A percentile compares a stretch with the other conserved stretches of the same genome.
These are phyloP conservation scores for Nephrotoma flavescens DNA, from an alignment of 2,888 invertebrate genomes.

Conservation along the genomic window DNA sequence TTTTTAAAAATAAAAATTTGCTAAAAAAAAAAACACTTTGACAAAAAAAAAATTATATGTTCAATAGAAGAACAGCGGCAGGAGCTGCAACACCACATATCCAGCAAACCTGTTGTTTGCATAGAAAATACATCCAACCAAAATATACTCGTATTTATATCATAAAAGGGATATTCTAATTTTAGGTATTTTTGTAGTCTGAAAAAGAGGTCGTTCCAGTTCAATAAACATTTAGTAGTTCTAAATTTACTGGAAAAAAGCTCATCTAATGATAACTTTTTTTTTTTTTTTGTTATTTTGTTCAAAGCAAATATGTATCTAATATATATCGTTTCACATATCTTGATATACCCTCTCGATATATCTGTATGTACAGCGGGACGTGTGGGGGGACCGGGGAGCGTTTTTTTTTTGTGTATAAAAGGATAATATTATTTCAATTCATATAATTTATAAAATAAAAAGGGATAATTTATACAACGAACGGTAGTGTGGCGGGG, in stretches of 20 bases:
- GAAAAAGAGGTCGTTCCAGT: background rate
- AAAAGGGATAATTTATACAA: background rate
- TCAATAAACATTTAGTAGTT: background rate
- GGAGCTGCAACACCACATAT: background rate
- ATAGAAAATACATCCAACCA: background rate
- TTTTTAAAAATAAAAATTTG: background rate
- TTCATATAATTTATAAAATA: background rate
- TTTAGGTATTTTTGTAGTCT: background rate
- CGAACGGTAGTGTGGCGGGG: background rate
- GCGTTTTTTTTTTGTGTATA: background rate
- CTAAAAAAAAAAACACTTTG: background rate
- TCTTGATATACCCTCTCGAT: too few species aligned
- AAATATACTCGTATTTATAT: background rate
- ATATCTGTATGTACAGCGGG: background rate
- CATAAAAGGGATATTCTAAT: background rate
- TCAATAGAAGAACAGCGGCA: background rate
- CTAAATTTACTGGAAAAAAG: background rate
- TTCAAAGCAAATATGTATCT: background rate
- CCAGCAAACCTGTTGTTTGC: background rate
- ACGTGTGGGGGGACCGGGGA: background rate
- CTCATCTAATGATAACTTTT: background rate
- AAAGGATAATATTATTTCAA: background rate
- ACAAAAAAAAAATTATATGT: background rate
- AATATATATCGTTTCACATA: background rate
- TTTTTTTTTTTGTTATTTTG: background rate